Evolutionary conservation across 92 coral and sea anemone species (phyloP).

Genomic region (Epizoanthus ramosus): DNA sequence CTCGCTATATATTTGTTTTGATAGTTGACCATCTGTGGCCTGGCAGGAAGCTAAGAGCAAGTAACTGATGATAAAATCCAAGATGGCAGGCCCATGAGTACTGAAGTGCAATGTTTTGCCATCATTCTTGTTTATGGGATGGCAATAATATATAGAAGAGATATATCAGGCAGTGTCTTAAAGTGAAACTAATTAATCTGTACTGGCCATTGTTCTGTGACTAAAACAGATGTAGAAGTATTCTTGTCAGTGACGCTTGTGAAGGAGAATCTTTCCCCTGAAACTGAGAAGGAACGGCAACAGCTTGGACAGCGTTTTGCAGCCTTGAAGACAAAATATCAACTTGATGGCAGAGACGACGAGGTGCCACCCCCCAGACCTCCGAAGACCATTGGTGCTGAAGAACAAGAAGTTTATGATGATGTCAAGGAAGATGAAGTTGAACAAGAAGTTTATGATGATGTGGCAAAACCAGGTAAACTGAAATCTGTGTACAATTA

Average conservation of each 20-base stretch:
- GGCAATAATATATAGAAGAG: no score
- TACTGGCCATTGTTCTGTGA: background rate
- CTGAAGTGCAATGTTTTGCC: no score
- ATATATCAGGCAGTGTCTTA: no score
- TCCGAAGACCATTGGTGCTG: constrained; percentile 1
- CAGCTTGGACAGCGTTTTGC: constrained; percentile 58
- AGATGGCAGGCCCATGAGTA: no score
- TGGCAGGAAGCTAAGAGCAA: no score
- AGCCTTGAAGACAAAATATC: constrained; percentile 50
- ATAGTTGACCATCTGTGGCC: no score
- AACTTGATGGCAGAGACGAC: constrained; percentile 2
- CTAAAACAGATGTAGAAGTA: constrained; percentile 72
- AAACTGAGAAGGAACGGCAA: constrained; percentile 72
- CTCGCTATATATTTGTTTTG: no score
- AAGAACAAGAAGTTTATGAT: constrained; percentile 64
- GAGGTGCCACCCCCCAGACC: constrained; percentile 37
- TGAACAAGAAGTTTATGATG: constrained; percentile 12
- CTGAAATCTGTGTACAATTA: no score
- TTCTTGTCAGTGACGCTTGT: constrained; percentile 74
- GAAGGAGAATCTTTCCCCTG: constrained; percentile 64
- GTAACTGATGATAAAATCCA: no score
- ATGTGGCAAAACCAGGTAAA: constrained; percentile 34
- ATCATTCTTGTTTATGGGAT: no score
- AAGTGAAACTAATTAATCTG: background rate
- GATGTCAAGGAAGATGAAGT: constrained; percentile 48